These are phyloP conservation scores for Dryocosmus kuriphilus DNA, from an alignment of 2,888 invertebrate species.

Conservation along the genomic window DNA sequence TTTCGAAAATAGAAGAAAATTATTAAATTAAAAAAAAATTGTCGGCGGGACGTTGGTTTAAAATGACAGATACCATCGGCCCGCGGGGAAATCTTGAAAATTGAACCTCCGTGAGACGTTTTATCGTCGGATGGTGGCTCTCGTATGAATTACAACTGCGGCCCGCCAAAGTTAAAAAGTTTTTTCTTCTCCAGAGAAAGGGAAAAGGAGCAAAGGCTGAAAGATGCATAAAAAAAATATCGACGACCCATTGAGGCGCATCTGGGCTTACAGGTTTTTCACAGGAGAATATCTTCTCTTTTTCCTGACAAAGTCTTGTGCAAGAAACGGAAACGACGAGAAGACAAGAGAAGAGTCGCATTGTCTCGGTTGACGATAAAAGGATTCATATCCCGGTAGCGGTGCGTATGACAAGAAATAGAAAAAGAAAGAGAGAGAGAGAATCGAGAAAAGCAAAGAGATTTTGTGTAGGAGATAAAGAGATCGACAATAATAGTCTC, in stretches of 20 bases:
- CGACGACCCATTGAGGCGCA: conserved; percentile 37
- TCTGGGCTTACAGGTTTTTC: conserved; percentile 38
- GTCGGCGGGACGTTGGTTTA: too few relatives aligned
- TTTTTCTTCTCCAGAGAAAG: conserved; percentile 9
- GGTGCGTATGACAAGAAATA: conserved; percentile 47
- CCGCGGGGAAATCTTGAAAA: conserved; percentile 26
- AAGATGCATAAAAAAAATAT: conserved; percentile 32
- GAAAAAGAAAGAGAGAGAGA: conserved; percentile 38
- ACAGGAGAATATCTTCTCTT: conserved; percentile 34
- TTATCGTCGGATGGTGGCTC: background rate
- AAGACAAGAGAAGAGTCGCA: conserved; percentile 50
- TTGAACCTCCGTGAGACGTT: background rate
- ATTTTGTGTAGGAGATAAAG: conserved; percentile 69
- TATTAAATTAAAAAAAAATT: too few relatives aligned
- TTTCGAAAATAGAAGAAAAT: too few relatives aligned
- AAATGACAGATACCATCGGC: too few relatives aligned
- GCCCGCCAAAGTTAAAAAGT: conserved; percentile 29
- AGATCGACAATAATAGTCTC: conserved; percentile 70
- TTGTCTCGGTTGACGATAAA: conserved; percentile 70
- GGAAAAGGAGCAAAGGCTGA: conserved; percentile 30
- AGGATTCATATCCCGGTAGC: conserved; percentile 68
- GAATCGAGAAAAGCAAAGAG: conserved; percentile 57
- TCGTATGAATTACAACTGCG: background rate
- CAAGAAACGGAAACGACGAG: conserved; percentile 35
- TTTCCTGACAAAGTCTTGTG: conserved; percentile 29